A percentile compares a stretch with the other conserved stretches of the same genome.
phyloP scores from a whole-genome alignment of 2,797 vertebrate genomes.

The Hyperoplus immaculatus region DNA sequence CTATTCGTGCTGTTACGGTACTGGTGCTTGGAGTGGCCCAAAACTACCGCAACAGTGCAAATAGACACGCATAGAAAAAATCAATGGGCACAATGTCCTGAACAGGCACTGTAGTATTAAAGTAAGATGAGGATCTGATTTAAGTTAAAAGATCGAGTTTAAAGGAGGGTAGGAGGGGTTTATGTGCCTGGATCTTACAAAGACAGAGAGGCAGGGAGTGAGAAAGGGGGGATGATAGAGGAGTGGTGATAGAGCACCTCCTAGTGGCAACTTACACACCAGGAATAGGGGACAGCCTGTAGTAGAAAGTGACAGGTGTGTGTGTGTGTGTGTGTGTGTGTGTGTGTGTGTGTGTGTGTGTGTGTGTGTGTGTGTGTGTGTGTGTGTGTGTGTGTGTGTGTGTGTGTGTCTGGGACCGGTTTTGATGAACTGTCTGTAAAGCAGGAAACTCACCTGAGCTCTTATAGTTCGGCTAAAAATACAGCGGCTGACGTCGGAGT shows the following conservation, averaged over 20 bases:
- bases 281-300: background rate
- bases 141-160: background rate
- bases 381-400: too few species aligned
- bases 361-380: background rate
- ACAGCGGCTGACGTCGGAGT: constrained; percentile 38
- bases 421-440: constrained; percentile 22
- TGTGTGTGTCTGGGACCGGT: constrained; percentile 18
- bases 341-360: background rate
- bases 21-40: too few species aligned
- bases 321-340: too few species aligned
- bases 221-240: constrained; percentile 19
- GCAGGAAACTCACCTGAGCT: constrained; percentile 56
- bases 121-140: background rate
- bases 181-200: constrained; percentile 50
- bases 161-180: background rate
- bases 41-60: too few species aligned
- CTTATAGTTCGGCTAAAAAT: constrained; percentile 82
- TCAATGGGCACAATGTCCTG: too few species aligned
- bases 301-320: background rate
- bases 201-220: constrained; percentile 28
- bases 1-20: too few species aligned
- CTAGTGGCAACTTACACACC: constrained; percentile 65
- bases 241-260: constrained; percentile 66
- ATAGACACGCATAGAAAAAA: too few species aligned
- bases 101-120: too few species aligned